A percentile compares a stretch with the other conserved stretches of the same genome.
Evolutionary conservation across 2,113 vertebrate species (phyloP).

Genomic region (Xiphias gladius): DNA sequence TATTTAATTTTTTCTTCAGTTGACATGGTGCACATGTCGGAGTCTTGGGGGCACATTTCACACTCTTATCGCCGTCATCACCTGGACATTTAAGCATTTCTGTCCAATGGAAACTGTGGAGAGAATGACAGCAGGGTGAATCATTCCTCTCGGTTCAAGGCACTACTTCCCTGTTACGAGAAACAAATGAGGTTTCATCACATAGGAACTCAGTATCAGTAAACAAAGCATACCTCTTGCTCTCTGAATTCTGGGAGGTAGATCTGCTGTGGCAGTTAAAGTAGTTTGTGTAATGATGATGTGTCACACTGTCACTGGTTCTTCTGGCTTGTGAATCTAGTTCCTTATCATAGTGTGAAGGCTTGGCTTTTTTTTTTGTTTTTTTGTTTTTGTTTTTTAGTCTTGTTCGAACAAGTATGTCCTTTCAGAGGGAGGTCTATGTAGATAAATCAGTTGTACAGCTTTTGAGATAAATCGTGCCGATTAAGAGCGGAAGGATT

Average conservation of each 20-base stretch:
- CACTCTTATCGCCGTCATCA: constrained; percentile 58
- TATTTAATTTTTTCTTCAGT: neutral
- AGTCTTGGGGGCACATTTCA: constrained; percentile 34
- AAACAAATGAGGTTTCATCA: constrained; percentile 77
- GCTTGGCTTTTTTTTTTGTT: constrained; percentile 26
- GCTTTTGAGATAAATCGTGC: constrained; percentile 69
- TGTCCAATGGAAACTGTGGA: constrained; percentile 70
- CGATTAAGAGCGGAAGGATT: constrained; percentile 71
- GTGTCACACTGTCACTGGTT: constrained; percentile 65
- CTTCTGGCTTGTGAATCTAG: constrained; percentile 48
- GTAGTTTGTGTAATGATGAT: constrained; percentile 53
- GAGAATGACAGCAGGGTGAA: constrained; percentile 69
- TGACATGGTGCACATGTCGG: neutral
- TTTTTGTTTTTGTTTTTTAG: neutral
- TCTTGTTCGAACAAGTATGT: constrained; percentile 48
- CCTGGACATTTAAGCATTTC: constrained; percentile 61
- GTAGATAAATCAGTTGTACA: constrained; percentile 63
- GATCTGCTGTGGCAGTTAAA: constrained; percentile 32
- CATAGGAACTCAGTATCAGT: constrained; percentile 71
- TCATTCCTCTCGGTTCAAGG: constrained; percentile 65
- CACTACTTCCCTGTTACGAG: constrained; percentile 73
- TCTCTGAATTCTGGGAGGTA: constrained; percentile 43
- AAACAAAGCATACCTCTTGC: constrained; percentile 70
- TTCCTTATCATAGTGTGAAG: constrained; percentile 43
- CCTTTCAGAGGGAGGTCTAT: constrained; percentile 52